phyloP scores from a whole-genome alignment of 2,797 vertebrate genomes.

The Macroramphosus scolopax region DNA sequence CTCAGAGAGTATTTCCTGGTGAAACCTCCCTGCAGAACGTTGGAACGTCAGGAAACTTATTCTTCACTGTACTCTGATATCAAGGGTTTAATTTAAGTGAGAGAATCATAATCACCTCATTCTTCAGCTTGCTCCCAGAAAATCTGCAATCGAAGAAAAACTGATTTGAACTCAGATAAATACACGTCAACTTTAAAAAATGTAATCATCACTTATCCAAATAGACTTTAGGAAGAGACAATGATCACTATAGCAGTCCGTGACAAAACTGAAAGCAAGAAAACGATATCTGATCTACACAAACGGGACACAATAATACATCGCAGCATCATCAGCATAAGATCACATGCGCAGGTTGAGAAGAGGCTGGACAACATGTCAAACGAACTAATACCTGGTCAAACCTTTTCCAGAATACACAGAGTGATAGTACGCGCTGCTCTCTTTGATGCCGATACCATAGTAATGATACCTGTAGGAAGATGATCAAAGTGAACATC shows the following conservation, averaged over 20 bases:
- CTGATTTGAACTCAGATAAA: neutral
- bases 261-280: too few relatives aligned
- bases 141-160: constrained; percentile 83
- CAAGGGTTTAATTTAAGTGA: neutral
- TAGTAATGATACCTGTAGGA: constrained; percentile 93
- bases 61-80: too few relatives aligned
- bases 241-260: too few relatives aligned
- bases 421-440: constrained; percentile 97
- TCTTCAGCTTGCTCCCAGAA: constrained; percentile 97
- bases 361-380: neutral
- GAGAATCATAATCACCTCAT: constrained; percentile 82
- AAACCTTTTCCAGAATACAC: constrained; percentile 98
- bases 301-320: too few relatives aligned
- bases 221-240: too few relatives aligned
- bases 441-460: constrained; percentile 98
- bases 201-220: too few relatives aligned
- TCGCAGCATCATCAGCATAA: too few relatives aligned
- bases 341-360: neutral
- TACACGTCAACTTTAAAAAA: too few relatives aligned
- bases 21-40: constrained; percentile 95
- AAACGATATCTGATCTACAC: too few relatives aligned
- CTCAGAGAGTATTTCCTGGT: constrained; percentile 97
- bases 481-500: too few relatives aligned
- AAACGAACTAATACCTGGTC: constrained; percentile 84
- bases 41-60: too few relatives aligned